phyloP scores from a whole-genome alignment of 2,113 vertebrate genomes.

The Hyperopisus bebe region DNA sequence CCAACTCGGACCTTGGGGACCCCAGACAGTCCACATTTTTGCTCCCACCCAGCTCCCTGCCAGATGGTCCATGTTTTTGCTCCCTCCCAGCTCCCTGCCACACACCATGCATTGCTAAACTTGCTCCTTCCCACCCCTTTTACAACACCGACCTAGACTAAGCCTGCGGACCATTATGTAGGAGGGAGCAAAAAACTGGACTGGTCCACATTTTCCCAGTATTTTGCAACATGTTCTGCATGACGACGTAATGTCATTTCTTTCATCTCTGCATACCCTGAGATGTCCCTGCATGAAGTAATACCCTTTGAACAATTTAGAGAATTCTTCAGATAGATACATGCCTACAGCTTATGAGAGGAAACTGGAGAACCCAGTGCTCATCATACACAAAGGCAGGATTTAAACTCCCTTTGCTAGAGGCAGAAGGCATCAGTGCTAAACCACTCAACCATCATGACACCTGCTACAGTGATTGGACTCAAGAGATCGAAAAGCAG shows the following conservation, averaged over 20 bases:
- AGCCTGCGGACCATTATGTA: not conserved
- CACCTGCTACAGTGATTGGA: not conserved
- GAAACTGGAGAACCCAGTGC: not conserved
- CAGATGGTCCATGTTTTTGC: no score
- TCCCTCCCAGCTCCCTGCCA: not conserved
- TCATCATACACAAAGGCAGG: not conserved
- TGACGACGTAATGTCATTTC: not conserved
- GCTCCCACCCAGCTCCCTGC: no score
- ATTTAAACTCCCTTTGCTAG: not conserved
- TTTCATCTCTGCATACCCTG: not conserved
- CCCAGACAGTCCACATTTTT: not conserved
- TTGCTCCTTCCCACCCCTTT: not conserved
- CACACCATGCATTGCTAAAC: not conserved
- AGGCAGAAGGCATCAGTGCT: not conserved
- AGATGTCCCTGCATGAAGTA: not conserved
- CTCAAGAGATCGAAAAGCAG: not conserved
- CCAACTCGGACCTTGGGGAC: not conserved
- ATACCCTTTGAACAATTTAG: not conserved
- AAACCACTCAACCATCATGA: not conserved
- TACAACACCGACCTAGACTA: not conserved
- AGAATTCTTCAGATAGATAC: not conserved
- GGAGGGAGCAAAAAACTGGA: not conserved
- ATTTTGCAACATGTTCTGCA: not conserved
- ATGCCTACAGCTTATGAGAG: not conserved
- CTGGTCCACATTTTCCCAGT: not conserved